A percentile compares a stretch with the other conserved stretches of the same genome.
Conservation (phyloP, 2,888 invertebrate genomes). For the Cephus rjabovi region DNA sequence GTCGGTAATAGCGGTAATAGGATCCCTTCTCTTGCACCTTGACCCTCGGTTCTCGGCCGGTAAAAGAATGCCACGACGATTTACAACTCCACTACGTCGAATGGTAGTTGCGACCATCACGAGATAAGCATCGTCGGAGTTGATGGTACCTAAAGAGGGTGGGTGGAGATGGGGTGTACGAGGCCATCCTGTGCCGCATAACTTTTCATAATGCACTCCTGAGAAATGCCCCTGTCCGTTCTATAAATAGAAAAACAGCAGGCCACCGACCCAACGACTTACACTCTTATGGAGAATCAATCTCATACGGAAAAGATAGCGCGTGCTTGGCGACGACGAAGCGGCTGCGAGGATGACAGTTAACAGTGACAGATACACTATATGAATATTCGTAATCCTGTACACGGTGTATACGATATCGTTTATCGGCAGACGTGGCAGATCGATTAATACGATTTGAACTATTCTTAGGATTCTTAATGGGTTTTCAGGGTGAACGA, state of each 20-base stretch:
- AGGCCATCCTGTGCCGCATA: background rate
- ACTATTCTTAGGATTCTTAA: background rate
- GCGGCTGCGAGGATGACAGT: background rate
- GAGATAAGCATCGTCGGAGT: background rate
- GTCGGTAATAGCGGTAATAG: background rate
- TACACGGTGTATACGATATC: background rate
- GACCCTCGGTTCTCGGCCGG: background rate
- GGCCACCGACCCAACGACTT: background rate
- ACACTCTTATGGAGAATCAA: background rate
- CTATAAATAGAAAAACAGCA: background rate
- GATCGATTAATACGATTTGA: background rate
- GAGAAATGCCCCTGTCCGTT: background rate
- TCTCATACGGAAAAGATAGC: background rate
- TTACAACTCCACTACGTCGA: background rate
- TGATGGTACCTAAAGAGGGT: background rate
- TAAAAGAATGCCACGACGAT: background rate
- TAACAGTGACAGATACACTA: background rate
- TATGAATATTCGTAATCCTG: background rate
- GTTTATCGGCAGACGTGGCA: background rate
- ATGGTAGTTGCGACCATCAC: background rate
- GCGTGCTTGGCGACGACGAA: background rate
- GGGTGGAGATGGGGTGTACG: background rate
- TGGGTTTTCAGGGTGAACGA: conserved; percentile 88
- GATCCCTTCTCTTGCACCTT: background rate
- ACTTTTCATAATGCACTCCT: background rate